These are phyloP conservation scores for Phyllotis vaccarum DNA, from an alignment of 2,797 vertebrate genomes.

Conservation along the genomic window DNA sequence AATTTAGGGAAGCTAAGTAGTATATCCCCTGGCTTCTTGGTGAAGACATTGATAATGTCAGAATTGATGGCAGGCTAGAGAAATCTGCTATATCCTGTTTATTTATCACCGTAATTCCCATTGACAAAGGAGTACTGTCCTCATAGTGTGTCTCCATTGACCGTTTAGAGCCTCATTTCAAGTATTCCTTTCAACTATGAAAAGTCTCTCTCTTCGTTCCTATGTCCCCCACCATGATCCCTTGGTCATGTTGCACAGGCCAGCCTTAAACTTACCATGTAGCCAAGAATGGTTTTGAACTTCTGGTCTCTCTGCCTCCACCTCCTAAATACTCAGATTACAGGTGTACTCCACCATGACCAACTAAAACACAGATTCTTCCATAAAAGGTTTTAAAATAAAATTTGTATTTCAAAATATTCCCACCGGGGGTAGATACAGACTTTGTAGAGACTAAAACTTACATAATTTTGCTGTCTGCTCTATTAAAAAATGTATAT, in stretches of 20 bases:
- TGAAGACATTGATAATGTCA: not conserved
- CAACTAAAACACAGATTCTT: not conserved
- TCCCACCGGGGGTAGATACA: not conserved
- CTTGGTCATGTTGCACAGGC: not conserved
- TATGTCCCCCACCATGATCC: not conserved
- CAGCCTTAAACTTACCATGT: not conserved
- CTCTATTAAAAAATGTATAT: not conserved
- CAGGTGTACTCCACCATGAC: not conserved
- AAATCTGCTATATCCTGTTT: not conserved
- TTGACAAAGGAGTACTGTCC: not conserved
- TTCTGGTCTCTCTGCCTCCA: not conserved
- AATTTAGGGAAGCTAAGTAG: not conserved
- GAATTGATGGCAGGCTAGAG: not conserved
- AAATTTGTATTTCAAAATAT: slow-evolving; percentile 26
- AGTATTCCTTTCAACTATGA: not conserved
- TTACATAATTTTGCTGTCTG: not conserved
- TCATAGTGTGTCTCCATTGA: not conserved
- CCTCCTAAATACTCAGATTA: not conserved
- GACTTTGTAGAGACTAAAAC: not conserved
- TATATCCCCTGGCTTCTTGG: not conserved
- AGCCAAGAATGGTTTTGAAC: not conserved
- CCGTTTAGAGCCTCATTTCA: not conserved
- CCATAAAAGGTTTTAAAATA: not conserved
- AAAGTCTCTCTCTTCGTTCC: not conserved
- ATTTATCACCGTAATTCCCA: not conserved